Evolutionary conservation across 1,140 invertebrate species (phyloP).

Genomic region (Episyrphus balteatus): DNA sequence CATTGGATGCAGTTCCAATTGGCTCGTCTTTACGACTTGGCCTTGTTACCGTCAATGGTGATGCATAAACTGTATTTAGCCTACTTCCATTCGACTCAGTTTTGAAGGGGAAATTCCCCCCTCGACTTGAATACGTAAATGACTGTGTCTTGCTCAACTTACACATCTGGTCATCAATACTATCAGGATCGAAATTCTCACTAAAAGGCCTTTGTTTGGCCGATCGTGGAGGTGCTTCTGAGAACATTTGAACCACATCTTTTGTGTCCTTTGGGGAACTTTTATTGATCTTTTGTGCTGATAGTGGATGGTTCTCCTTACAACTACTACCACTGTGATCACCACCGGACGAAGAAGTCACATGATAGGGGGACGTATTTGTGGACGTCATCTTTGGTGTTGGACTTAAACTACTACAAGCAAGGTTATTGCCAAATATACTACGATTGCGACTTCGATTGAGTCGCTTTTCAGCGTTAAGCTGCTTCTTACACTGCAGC

Average conservation of each 20-base stretch:
- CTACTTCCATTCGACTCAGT: slow-evolving; percentile 3
- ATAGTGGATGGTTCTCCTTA: slow-evolving; percentile 12
- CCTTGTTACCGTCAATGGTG: slow-evolving; percentile 16
- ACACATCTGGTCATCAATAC: slow-evolving; percentile 13
- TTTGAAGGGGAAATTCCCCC: slow-evolving; percentile 5
- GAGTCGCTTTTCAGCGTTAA: slow-evolving; percentile 46
- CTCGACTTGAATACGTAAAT: slow-evolving; percentile 7
- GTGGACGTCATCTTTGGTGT: slow-evolving; percentile 27
- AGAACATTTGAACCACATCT: not conserved
- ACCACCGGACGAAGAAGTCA: slow-evolving; percentile 16
- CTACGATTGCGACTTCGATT: slow-evolving; percentile 34
- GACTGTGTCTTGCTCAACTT: slow-evolving; percentile 28
- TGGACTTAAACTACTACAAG: slow-evolving; percentile 20
- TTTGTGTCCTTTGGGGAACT: slow-evolving; percentile 23
- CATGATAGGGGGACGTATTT: slow-evolving; percentile 30
- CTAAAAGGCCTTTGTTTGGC: slow-evolving; percentile 27
- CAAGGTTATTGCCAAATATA: slow-evolving; percentile 11
- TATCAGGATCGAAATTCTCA: slow-evolving; percentile 21
- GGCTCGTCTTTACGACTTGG: not conserved
- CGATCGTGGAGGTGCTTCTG: not conserved
- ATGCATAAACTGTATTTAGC: slow-evolving; percentile 11
- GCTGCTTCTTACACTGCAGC: slow-evolving; percentile 55
- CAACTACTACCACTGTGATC: slow-evolving; percentile 1
- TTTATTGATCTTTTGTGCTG: slow-evolving; percentile 22
- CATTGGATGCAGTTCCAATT: slow-evolving; percentile 26